Evolutionary conservation across 2,797 vertebrate genomes (phyloP).

Genomic region (Pipistrellus pygmaeus): DNA sequence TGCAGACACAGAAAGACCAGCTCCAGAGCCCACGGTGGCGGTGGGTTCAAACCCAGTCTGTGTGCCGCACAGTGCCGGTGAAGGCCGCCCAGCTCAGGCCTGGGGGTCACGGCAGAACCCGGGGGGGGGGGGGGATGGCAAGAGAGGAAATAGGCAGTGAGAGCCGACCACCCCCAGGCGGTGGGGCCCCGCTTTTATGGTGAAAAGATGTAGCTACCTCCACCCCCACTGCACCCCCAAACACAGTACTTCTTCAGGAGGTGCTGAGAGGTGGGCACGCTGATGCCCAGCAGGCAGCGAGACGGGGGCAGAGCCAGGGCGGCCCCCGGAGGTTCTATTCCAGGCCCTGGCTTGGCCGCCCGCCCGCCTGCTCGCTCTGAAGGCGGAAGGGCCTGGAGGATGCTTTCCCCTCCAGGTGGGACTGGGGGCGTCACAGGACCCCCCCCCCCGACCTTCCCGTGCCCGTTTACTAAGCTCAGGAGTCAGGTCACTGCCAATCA

Average conservation of each 20-base stretch:
- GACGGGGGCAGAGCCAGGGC: background rate
- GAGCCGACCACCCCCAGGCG: background rate
- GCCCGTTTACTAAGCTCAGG: background rate
- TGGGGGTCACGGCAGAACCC: no score
- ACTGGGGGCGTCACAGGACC: background rate
- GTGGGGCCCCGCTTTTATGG: background rate
- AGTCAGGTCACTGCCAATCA: background rate
- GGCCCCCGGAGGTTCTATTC: background rate
- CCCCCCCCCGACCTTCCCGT: background rate
- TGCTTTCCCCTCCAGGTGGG: background rate
- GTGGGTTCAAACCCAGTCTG: background rate
- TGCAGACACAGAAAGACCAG: background rate
- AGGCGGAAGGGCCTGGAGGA: background rate
- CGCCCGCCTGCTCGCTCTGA: rapidly evolving
- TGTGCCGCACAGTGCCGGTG: background rate
- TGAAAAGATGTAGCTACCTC: no score
- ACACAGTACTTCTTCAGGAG: background rate
- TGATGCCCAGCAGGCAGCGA: rapidly evolving
- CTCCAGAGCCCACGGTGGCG: background rate
- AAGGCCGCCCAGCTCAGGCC: background rate
- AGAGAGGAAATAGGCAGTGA: no score
- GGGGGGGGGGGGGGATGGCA: no score
- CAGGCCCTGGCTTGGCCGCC: background rate
- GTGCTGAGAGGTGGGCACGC: background rate
- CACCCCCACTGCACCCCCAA: no score